These are phyloP conservation scores for Atherinosoma microstoma DNA, from an alignment of 2,797 vertebrate species.

Conservation along the genomic window DNA sequence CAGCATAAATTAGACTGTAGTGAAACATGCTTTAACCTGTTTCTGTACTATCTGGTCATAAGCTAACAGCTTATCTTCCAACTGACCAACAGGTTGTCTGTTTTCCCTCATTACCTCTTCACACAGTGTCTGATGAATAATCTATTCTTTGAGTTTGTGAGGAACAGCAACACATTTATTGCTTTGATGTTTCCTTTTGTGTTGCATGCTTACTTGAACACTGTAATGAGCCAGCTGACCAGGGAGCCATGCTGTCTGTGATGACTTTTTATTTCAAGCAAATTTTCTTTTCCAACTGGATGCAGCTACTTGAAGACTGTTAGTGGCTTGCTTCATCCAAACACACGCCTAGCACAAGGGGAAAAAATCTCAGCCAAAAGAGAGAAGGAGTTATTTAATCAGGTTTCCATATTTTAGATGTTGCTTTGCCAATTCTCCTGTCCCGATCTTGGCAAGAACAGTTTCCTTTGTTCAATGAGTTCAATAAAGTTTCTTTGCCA, in stretches of 20 bases:
- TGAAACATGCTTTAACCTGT: neutral
- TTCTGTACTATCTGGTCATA: neutral
- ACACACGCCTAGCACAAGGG: neutral
- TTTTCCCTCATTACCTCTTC: neutral
- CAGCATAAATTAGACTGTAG: neutral
- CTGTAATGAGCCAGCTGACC: slow-evolving; percentile 23
- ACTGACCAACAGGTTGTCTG: slow-evolving; percentile 3
- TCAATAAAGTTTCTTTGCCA: slow-evolving; percentile 19
- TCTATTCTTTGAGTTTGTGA: slow-evolving; percentile 3
- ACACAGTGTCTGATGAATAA: neutral
- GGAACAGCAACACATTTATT: slow-evolving; percentile 8
- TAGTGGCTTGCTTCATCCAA: slow-evolving; percentile 16
- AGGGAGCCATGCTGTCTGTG: slow-evolving; percentile 21
- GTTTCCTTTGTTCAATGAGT: slow-evolving; percentile 41
- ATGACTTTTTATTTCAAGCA: slow-evolving; percentile 19
- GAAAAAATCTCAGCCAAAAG: neutral
- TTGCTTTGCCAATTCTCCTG: slow-evolving; percentile 30
- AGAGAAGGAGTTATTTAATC: neutral
- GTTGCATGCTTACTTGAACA: neutral
- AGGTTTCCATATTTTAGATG: slow-evolving; percentile 37
- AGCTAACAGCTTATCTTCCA: neutral
- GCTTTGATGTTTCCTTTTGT: slow-evolving; percentile 17
- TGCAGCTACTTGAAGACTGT: slow-evolving; percentile 30
- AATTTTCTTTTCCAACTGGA: slow-evolving; percentile 18
- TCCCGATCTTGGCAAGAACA: slow-evolving; percentile 29